Evolutionary conservation across 2,113 vertebrate genomes (phyloP), one percentile per base, ranked within the genome.

Genomic region (Etheostoma spectabile): DNA sequence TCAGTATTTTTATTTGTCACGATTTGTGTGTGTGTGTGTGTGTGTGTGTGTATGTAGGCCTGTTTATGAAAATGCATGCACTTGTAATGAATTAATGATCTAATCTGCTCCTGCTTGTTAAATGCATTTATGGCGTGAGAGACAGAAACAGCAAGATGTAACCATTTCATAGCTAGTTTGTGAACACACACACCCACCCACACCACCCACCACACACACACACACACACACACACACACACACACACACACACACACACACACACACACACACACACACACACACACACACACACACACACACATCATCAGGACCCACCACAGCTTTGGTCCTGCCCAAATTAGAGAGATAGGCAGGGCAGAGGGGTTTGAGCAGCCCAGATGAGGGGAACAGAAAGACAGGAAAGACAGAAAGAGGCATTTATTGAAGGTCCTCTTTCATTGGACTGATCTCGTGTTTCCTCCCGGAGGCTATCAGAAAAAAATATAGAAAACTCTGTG

Each of bases 281-380:
- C 77, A 86, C 1, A 27, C 27, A 27, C 27, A 27, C 30, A 38
- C 74, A 73, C 72, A 80, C 22, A 65, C 42, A 61, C 42, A 72
- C 69, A 1, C 74, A 59, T 86, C 88, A 84, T 83, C 79, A 81
- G 76, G 72, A 90, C 92, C 86, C 81, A 74, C 86, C 85, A 86
- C 90, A 95, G 87, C 88, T 93, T 94, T 92, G 95, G 93, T 66
- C 6, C n/a, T 30, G 49, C 27, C 70, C 12, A 74, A 83, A 77
- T 59, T 65, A 77, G 6, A 75, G 22, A 48, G 76, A 33, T 56
- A 48, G 7, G 48, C 48, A 73, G 49, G 49, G 57, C 16, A 62
- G 48, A 64, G 15, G 35, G 19, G 16, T 55, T 35, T 22, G 55
- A 57, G 55, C 33, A 13, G n/a, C 42, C 62, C 27, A 79, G 64